Percentiles rank a stretch among this genome's conserved stretches.
phyloP scores from a whole-genome alignment of 2,113 vertebrate genomes.

The Verasper variegatus region DNA sequence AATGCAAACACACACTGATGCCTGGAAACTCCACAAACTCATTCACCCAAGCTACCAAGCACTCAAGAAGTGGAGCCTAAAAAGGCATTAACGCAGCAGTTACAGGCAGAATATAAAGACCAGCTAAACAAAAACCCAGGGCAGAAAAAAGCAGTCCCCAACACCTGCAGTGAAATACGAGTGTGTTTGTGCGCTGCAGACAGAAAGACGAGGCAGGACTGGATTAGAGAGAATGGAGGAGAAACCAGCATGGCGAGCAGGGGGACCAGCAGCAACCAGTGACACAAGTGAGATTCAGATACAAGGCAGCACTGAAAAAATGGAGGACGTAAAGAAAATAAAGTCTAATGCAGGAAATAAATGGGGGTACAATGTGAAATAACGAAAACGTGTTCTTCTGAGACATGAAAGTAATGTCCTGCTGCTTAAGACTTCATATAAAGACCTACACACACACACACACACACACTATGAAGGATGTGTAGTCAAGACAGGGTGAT shows the following conservation, averaged over 20 bases:
- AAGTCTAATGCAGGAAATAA: too few relatives aligned
- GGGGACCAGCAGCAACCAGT: not conserved
- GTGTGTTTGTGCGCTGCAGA: not conserved
- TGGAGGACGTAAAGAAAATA: too few relatives aligned
- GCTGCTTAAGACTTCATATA: too few relatives aligned
- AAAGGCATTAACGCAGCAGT: constrained; percentile 16
- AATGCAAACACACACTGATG: not conserved
- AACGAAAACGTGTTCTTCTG: too few relatives aligned
- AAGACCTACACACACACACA: too few relatives aligned
- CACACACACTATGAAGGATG: not conserved
- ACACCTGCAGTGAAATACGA: constrained; percentile 36
- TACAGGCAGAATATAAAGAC: constrained; percentile 26
- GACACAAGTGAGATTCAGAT: constrained; percentile 4
- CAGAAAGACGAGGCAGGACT: constrained; percentile 9
- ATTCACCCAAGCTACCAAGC: not conserved
- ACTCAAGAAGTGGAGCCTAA: not conserved
- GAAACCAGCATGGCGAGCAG: not conserved
- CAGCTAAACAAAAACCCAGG: constrained; percentile 19
- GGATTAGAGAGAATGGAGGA: not conserved
- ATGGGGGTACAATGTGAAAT: too few relatives aligned
- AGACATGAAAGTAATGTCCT: too few relatives aligned
- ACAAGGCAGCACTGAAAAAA: not conserved
- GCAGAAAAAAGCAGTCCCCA: constrained; percentile 29
- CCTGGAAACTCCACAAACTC: not conserved
- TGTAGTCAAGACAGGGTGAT: not conserved